phyloP scores from a whole-genome alignment of 2,888 invertebrate genomes.

The Campaea margaritaria region DNA sequence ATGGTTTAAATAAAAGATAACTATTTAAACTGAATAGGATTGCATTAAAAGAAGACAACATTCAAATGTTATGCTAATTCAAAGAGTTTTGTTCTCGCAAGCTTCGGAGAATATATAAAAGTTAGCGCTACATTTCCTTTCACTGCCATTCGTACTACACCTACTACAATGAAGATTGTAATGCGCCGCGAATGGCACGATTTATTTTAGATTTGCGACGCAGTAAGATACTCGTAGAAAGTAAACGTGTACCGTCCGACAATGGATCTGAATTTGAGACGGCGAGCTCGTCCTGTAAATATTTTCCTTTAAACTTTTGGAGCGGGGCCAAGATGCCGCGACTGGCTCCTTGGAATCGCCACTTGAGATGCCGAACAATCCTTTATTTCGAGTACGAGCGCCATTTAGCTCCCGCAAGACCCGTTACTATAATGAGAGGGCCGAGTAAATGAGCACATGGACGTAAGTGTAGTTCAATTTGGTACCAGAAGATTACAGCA shows the following conservation, averaged over 20 bases:
- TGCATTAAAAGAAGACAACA: constrained; percentile 10
- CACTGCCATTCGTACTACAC: constrained; percentile 11
- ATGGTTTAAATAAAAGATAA: constrained; percentile 1
- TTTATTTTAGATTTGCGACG: constrained; percentile 50
- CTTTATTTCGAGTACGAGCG: constrained; percentile 28
- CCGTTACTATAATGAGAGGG: constrained; percentile 18
- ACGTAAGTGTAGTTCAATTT: constrained; percentile 7
- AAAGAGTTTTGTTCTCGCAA: constrained; percentile 20
- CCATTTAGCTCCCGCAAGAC: constrained; percentile 12
- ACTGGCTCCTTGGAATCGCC: constrained; percentile 21
- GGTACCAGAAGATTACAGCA: too few relatives aligned
- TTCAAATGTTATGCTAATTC: constrained; percentile 30
- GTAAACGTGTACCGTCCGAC: constrained; percentile 50
- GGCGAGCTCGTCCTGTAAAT: constrained; percentile 56
- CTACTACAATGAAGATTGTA: constrained; percentile 24
- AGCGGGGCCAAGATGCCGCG: constrained; percentile 53
- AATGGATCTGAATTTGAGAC: constrained; percentile 53
- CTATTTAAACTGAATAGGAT: constrained; percentile 19
- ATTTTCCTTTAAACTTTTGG: constrained; percentile 63
- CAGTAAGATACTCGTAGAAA: constrained; percentile 42
- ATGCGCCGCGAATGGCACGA: constrained; percentile 37
- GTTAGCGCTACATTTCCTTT: constrained; percentile 24
- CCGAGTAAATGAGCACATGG: constrained; percentile 11
- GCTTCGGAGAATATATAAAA: constrained; percentile 23
- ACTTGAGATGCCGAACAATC: constrained; percentile 26